Conservation (phyloP, 2,113 vertebrate genomes). For the Acrocephalus arundinaceus region DNA sequence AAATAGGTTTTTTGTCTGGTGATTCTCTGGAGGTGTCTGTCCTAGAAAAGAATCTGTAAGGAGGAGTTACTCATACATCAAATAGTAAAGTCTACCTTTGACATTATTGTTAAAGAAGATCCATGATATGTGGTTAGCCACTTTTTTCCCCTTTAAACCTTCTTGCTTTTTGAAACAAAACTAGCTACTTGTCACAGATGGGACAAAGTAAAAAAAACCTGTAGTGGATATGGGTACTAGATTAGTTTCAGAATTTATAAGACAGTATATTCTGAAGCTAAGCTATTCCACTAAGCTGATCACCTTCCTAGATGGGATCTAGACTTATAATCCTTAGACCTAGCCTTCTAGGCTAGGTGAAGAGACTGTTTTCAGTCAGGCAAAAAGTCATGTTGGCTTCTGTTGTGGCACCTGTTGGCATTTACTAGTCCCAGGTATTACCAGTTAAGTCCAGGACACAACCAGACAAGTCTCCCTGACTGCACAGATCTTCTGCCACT, state of each 20-base stretch:
- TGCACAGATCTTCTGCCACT: background rate
- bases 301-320: background rate
- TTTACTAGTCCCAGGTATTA: background rate
- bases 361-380: background rate
- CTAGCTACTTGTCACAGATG: background rate
- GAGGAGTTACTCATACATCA: background rate
- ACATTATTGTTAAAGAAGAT: background rate
- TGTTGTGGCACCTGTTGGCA: background rate
- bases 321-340: background rate
- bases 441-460: background rate
- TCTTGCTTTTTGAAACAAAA: background rate
- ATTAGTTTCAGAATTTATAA: background rate
- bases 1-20: fast-evolving
- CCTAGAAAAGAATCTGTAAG: background rate
- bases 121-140: fast-evolving
- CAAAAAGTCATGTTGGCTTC: background rate
- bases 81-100: background rate
- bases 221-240: background rate
- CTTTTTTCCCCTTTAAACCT: background rate
- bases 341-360: background rate
- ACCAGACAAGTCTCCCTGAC: background rate
- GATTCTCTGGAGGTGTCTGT: background rate
- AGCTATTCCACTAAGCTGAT: background rate
- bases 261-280: background rate
- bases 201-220: background rate